A percentile compares a stretch with the other conserved stretches of the same genome.
phyloP scores from a whole-genome alignment of 2,113 vertebrate genomes.

The Entomyzon cyanotis region DNA sequence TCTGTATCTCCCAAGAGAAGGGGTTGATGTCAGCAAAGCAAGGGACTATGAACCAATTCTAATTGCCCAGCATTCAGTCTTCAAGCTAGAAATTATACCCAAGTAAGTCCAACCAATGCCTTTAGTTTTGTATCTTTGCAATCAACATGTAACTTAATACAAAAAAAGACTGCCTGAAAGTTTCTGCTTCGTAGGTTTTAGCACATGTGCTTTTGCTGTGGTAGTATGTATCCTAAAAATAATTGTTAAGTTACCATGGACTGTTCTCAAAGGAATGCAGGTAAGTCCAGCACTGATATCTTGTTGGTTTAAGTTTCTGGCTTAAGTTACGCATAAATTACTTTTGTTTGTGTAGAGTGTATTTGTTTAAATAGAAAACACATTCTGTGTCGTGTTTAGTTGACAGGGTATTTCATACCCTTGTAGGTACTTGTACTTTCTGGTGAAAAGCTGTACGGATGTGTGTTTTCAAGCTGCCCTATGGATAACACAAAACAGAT shows the following conservation, averaged over 20 bases:
- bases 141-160: background rate
- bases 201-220: background rate
- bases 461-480: background rate
- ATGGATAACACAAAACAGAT: background rate
- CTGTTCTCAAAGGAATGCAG: background rate
- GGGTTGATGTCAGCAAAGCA: background rate
- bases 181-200: background rate
- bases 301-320: background rate
- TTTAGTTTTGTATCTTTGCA: background rate
- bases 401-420: background rate
- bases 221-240: background rate
- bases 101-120: background rate
- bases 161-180: background rate
- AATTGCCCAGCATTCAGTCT: background rate
- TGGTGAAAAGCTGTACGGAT: background rate
- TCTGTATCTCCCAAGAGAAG: background rate
- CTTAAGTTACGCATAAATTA: background rate
- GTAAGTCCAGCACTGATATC: background rate
- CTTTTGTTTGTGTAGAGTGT: background rate
- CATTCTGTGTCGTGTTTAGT: background rate
- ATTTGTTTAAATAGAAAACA: background rate
- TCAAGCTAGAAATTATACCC: background rate
- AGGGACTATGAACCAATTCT: background rate
- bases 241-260: background rate
- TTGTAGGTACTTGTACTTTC: background rate